phyloP scores from a whole-genome alignment of 2,888 invertebrate species.

The Aphidius colemani region DNA sequence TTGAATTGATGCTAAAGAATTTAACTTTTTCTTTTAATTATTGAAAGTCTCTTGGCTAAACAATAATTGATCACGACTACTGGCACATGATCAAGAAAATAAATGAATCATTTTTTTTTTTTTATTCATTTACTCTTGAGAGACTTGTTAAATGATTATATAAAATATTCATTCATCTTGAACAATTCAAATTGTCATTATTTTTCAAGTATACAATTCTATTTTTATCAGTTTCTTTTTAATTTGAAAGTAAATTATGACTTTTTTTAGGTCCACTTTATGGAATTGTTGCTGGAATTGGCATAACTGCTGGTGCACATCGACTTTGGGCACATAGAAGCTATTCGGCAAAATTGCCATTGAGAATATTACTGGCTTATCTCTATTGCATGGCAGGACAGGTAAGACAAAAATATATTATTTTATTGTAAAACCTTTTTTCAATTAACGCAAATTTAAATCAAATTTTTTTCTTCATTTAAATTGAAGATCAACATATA shows the following conservation, averaged over 20 bases:
- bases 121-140: neutral
- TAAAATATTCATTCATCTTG: neutral
- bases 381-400: slow-evolving; percentile 85
- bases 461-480: too few species aligned
- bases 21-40: neutral
- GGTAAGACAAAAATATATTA: slow-evolving; percentile 63
- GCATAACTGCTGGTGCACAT: slow-evolving; percentile 91
- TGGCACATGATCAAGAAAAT: neutral
- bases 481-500: too few species aligned
- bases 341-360: slow-evolving; percentile 77
- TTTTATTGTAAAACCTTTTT: too few species aligned
- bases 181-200: neutral
- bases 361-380: slow-evolving; percentile 78
- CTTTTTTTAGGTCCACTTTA: slow-evolving; percentile 39
- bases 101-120: neutral
- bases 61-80: neutral
- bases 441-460: too few species aligned
- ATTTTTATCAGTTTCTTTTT: neutral
- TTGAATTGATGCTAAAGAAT: neutral
- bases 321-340: slow-evolving; percentile 91
- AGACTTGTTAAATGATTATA: neutral
- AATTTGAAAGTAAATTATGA: neutral
- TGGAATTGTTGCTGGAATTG: slow-evolving; percentile 61
- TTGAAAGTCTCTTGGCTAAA: neutral
- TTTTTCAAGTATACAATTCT: slow-evolving; percentile 1